A percentile compares a stretch with the other conserved stretches of the same genome.
phyloP scores from a whole-genome alignment of 2,888 invertebrate genomes.

The Sphaerolaimus hirsutus region DNA sequence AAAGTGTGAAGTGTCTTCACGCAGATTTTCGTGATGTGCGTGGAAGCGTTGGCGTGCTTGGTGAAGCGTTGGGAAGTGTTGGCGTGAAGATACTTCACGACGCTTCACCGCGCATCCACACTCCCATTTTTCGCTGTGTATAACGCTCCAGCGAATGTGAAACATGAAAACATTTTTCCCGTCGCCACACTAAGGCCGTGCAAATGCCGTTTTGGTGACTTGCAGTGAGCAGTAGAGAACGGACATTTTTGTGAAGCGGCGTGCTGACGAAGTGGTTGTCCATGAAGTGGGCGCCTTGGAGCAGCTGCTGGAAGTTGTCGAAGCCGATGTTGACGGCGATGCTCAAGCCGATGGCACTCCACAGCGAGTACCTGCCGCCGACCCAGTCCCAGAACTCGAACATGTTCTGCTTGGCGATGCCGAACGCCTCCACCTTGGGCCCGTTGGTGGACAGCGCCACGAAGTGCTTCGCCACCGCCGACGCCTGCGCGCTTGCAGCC shows the following conservation, averaged over 20 bases:
- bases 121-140: too few relatives aligned
- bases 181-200: too few relatives aligned
- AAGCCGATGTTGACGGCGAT: slow-evolving; percentile 70
- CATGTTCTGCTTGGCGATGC: slow-evolving; percentile 88
- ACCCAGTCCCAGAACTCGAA: slow-evolving; percentile 99
- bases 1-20: too few relatives aligned
- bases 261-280: slow-evolving; percentile 70
- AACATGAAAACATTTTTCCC: too few relatives aligned
- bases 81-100: too few relatives aligned
- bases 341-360: slow-evolving; percentile 96
- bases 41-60: too few relatives aligned
- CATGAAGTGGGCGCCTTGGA: slow-evolving; percentile 72
- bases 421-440: slow-evolving; percentile 77
- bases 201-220: too few relatives aligned
- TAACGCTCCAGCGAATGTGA: too few relatives aligned
- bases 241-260: slow-evolving; percentile 69
- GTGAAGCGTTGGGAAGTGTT: too few relatives aligned
- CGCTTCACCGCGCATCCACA: too few relatives aligned
- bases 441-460: slow-evolving; percentile 88
- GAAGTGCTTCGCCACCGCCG: slow-evolving; percentile 76
- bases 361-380: slow-evolving; percentile 81
- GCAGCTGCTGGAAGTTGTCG: slow-evolving; percentile 70
- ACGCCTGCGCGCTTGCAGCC: slow-evolving; percentile 25
- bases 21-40: too few relatives aligned
- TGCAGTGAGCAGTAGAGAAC: too few relatives aligned